Evolutionary conservation across 2,797 vertebrate species (phyloP), one percentile per base, ranked within the genome.

Genomic region (Poeciliopsis turneri): DNA sequence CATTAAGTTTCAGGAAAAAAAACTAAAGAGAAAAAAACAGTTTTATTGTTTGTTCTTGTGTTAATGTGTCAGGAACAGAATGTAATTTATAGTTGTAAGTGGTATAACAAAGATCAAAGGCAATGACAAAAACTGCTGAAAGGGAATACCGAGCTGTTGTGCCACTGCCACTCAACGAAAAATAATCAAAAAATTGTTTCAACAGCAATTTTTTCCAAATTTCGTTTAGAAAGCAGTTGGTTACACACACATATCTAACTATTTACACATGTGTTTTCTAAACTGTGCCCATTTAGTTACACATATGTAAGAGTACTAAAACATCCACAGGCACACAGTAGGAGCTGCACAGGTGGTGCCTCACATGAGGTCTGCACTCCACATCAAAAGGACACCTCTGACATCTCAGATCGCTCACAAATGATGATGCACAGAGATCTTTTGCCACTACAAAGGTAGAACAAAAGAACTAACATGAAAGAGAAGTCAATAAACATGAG

Each of bases 371-470:
- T 97, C 96, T 96, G 95, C 95, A 95, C 96, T 96, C 93, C 94
- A 98, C 97, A 97, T 99, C 97, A 99, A 99, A 99, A 98, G 97
- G 97, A 97, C 97, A 98, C 97, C 97, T 97, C 97, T 98, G 97
- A 98, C 97, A 98, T 97, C 97, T 97, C 95, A 94, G 96, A 98
- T 98, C 96, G 97, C 97, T 98, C 96, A 95, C 97, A 97, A 98
- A 98, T 97, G 96, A 98, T 97, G 97, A 97, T 96, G 96, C 97
- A 96, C 97, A 95, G 95, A 96, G 95, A 98, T 98, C 96, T 97
- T 99, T 98, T 98, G 97, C 98, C 97, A 97, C 97, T 97, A 98
- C 97, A 98, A 98, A 99, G 97, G 97, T 97, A 98, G 97, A 99
- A 99, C 97, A 99, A 98, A 98, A 98, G 97, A 97, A 98, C 95